Conservation (phyloP, 2,888 invertebrate genomes). For the Drosophila affinis region DNA sequence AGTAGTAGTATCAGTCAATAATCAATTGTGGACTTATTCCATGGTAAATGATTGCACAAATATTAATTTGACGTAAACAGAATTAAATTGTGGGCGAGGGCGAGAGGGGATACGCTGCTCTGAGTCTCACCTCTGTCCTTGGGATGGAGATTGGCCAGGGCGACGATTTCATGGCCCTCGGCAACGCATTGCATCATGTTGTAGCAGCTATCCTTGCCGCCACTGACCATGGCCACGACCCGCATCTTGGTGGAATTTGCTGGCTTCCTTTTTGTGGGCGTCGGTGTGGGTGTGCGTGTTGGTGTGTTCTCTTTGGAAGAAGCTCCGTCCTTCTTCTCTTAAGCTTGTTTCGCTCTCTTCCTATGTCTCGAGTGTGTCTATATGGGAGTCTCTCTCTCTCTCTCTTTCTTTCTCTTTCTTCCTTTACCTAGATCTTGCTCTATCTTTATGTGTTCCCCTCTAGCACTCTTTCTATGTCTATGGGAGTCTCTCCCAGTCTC, state of each 20-base stretch:
- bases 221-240: slow-evolving; percentile 95
- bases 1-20: slow-evolving; percentile 1
- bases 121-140: slow-evolving; percentile 88
- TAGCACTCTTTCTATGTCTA: background rate
- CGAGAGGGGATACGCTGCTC: no score
- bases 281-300: no score
- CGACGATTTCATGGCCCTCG: slow-evolving; percentile 96
- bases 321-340: background rate
- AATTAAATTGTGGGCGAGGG: no score
- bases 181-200: slow-evolving; percentile 99
- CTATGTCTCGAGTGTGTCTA: background rate
- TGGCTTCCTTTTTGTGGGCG: background rate
- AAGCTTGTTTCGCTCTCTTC: background rate
- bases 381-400: background rate
- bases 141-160: slow-evolving; percentile 97
- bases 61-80: background rate
- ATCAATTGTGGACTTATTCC: slow-evolving; percentile 2
- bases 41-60: slow-evolving; percentile 24
- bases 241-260: slow-evolving; percentile 87
- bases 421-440: background rate
- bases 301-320: background rate
- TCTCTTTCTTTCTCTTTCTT: background rate
- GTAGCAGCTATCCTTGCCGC: slow-evolving; percentile 99
- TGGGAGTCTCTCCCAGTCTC: background rate
- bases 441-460: background rate